Conservation (phyloP, 2,797 vertebrate species). For the Alca torda region DNA sequence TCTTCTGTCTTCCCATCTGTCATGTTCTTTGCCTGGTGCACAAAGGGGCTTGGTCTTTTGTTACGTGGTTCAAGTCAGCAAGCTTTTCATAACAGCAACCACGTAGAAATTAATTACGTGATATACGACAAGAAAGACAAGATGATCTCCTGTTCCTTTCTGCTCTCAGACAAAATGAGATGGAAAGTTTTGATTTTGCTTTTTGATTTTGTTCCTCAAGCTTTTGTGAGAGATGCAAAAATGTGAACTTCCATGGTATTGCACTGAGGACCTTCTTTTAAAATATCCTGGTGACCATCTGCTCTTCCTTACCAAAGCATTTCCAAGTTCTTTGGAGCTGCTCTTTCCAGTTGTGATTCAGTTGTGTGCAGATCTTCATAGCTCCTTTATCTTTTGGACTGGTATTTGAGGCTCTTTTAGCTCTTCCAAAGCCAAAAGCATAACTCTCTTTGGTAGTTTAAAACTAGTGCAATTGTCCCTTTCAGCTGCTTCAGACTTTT, state of each 20-base stretch:
- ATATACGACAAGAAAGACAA: neutral
- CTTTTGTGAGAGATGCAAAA: neutral
- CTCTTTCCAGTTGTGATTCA: neutral
- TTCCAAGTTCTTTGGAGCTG: neutral
- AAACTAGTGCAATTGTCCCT: neutral
- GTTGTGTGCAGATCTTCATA: neutral
- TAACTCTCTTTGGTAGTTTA: neutral
- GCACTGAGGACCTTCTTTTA: neutral
- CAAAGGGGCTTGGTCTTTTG: neutral
- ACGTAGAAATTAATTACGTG: neutral
- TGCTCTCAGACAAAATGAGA: neutral
- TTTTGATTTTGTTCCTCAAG: neutral
- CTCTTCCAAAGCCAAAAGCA: neutral
- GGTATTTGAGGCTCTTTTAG: neutral
- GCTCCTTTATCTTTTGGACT: neutral
- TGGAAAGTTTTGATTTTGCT: neutral
- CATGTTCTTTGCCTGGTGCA: neutral
- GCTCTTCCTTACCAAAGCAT: neutral
- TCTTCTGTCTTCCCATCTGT: neutral
- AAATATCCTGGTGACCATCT: neutral
- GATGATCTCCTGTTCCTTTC: neutral
- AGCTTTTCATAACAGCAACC: neutral
- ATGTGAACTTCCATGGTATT: neutral
- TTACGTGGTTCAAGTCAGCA: neutral
- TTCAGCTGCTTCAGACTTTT: neutral